A percentile compares a stretch with the other conserved stretches of the same genome.
phyloP scores from a whole-genome alignment of 1,140 invertebrate genomes.

The Aphidius gifuensis region DNA sequence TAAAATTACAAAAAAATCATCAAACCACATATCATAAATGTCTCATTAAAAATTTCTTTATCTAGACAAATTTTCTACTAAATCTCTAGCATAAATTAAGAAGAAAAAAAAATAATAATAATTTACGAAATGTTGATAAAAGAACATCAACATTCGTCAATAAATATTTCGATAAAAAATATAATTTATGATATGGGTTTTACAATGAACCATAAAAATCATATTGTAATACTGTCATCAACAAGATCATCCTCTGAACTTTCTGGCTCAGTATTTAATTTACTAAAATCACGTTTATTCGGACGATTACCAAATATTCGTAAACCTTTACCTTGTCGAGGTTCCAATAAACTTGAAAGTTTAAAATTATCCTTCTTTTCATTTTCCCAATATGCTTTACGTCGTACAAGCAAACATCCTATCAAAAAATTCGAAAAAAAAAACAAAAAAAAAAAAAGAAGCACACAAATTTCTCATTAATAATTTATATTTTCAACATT shows the following conservation, averaged over 20 bases:
- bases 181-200: too few relatives aligned
- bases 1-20: too few relatives aligned
- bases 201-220: background rate
- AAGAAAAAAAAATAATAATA: too few relatives aligned
- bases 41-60: too few relatives aligned
- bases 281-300: constrained; percentile 50
- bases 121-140: too few relatives aligned
- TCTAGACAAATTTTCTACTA: too few relatives aligned
- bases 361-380: constrained; percentile 49
- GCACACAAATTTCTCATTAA: background rate
- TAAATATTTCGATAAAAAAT: too few relatives aligned
- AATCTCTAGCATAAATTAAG: too few relatives aligned
- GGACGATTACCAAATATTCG: constrained; percentile 48
- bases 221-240: constrained; percentile 37
- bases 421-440: constrained; percentile 28
- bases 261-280: constrained; percentile 52
- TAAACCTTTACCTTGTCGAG: constrained; percentile 37
- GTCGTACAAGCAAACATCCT: constrained; percentile 48
- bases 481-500: background rate
- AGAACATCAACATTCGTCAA: too few relatives aligned
- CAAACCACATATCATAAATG: too few relatives aligned
- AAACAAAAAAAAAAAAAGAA: constrained; percentile 7
- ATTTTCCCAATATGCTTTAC: constrained; percentile 43
- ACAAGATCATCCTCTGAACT: constrained; percentile 49
- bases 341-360: constrained; percentile 44